Base-by-base conservation (phyloP, 2,888 invertebrate genomes). In the Nebria brevicollis region DNA sequence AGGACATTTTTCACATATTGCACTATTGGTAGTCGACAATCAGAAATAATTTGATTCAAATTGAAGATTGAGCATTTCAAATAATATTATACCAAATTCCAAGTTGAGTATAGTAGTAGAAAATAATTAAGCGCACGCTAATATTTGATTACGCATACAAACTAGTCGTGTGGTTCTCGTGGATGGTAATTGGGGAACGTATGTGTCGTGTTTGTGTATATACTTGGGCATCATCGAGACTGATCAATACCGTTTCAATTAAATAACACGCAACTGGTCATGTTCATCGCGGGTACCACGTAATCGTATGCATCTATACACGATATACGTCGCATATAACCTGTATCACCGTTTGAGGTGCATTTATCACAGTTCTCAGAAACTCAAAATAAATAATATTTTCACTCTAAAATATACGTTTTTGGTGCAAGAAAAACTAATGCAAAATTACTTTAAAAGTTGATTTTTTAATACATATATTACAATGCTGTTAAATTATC, bases 171-270 rank as follows among this genome's bases (percentile, higher is more conserved):
- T 70, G 70, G 70, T 70, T 68, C 25, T 20, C 54, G 54, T 54
- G 54, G 54, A 7, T 54, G 70, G 26, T 70, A 5, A 34, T 70
- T 70, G 34, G 25, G n/a, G 11, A 70, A 70, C 34, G 20, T 70
- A 25, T 70, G 20, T 25, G 25, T 25, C 25, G 70, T 70, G 20
- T 70, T 26, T 70, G 70, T 20, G 54, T 54, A 42, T 74, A 74
- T 79, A 80, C 80, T 75, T 80, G 75, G 75, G 70, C 73, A 72
- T 80, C 80, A 72, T 80, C 75, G 80, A 80, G 42, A 75, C 75
- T 75, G 80, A 80, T 80, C 80, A 80, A 80, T 80, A 80, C 80
- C 70, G 80, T 75, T 80, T 80, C 80, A 80, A 80, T 80, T 80
- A 80, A 80, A 80, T 75, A 80, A 80, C 80, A 80, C 70, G 80